A percentile compares a stretch with the other conserved stretches of the same genome.
Conservation (phyloP, 2,113 vertebrate species). For the Piprites chloris region DNA sequence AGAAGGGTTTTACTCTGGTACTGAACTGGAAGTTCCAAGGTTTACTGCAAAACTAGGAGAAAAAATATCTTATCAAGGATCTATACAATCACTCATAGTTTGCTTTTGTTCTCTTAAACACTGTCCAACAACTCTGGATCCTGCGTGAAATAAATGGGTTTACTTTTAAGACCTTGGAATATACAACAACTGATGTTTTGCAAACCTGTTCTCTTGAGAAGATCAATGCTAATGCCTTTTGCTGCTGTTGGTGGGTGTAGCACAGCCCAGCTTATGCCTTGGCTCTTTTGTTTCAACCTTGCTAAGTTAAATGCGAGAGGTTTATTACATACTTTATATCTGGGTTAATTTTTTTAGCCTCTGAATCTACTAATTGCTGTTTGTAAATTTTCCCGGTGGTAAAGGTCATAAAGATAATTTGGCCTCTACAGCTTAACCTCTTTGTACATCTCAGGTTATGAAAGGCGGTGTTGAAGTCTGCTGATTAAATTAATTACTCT, state of each 20-base stretch:
- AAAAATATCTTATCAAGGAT: slow-evolving; percentile 49
- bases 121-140: neutral
- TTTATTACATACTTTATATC: slow-evolving; percentile 25
- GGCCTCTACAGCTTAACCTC: neutral
- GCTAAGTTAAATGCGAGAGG: neutral
- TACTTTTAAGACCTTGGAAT: neutral
- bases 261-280: neutral
- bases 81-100: neutral
- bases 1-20: neutral
- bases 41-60: slow-evolving; percentile 4
- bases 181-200: neutral
- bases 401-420: slow-evolving; percentile 42
- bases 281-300: neutral
- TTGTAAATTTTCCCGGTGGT: slow-evolving; percentile 21
- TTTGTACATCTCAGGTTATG: neutral
- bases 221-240: neutral
- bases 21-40: slow-evolving; percentile 8
- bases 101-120: slow-evolving; percentile 3
- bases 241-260: neutral
- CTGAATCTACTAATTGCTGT: neutral
- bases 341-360: neutral
- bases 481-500: slow-evolving; percentile 24
- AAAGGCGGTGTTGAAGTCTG: neutral
- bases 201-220: neutral
- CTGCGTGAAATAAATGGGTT: neutral